Base-by-base conservation (phyloP, 64 coral and sea anemone genomes). In the Actinia tenebrosa region DNA sequence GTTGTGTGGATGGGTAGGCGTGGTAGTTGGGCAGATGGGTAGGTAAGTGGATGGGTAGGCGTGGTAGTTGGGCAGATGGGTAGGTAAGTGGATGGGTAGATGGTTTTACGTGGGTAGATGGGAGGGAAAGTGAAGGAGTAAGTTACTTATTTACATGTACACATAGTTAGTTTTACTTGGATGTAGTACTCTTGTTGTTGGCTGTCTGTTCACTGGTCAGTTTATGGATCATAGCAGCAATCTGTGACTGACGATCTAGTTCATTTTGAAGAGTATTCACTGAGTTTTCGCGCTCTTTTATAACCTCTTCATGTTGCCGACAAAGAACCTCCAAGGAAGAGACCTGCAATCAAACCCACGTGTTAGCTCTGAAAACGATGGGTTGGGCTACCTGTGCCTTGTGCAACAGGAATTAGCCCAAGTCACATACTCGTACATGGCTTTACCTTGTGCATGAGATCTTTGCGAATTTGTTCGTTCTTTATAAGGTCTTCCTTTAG, bases 181-280 rank as follows among this genome's bases (percentile, higher is more conserved):
- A 81, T 18, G 44, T 44, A 4, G 43, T 50, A 50, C 46, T 81
- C 17, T 81, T 81, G 79, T 81, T 81, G 44, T 79, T 79, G 17
- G 18, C 50, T 23, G 45, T 44, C 30, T 85, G 83, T 59, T 90
- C 94, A 55, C 91, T 93, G 66, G 90, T 96, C 3, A 96, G 58
- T 15, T 93, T 96, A 56, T 96, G 94, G 27, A 96, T 96, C 94
- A 96, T 96, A 15, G 94, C 94, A 14, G 94, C 87, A 16, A 96
- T 96, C 60, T 96, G 94, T 13, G 94, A 87, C 18, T 96, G 94
- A 14, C 94, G 88, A 69, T 92, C 91, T 56, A 96, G 91, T 69
- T 96, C 94, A 54, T 83, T 59, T 78, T 96, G 94, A 59, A 90
- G 88, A 43, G 89, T 78, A 53, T 92, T 87, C 45, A 96, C 86